These are phyloP conservation scores for Cheilosia urbana DNA, from an alignment of 2,888 invertebrate species.

Conservation along the genomic window DNA sequence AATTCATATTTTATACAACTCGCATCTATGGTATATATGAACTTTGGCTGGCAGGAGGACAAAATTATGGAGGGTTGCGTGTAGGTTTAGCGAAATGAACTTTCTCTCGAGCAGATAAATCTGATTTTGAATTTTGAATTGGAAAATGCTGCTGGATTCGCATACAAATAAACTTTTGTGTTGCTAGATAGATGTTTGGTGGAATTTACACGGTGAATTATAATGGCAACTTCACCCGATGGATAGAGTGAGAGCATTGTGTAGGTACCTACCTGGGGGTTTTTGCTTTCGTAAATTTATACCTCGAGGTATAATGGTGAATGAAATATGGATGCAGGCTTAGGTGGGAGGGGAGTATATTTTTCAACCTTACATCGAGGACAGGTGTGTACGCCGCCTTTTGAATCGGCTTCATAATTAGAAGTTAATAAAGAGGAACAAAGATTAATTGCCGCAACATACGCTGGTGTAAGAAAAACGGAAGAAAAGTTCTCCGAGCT, in stretches of 20 bases:
- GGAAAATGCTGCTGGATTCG: slow-evolving; percentile 44
- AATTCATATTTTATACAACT: slow-evolving; percentile 68
- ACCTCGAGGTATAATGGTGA: background rate
- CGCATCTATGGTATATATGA: slow-evolving; percentile 21
- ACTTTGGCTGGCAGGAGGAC: slow-evolving; percentile 44
- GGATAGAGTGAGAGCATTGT: background rate
- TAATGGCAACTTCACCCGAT: background rate
- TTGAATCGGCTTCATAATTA: slow-evolving; percentile 64
- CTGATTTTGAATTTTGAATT: slow-evolving; percentile 67
- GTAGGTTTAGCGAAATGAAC: slow-evolving; percentile 54
- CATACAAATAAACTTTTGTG: slow-evolving; percentile 47
- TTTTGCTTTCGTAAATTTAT: slow-evolving; percentile 7
- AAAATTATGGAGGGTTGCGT: slow-evolving; percentile 39
- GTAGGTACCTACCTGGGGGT: background rate
- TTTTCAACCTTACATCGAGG: slow-evolving; percentile 15
- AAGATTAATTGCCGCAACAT: slow-evolving; percentile 68
- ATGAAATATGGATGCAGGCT: background rate
- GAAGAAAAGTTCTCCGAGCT: slow-evolving; percentile 15
- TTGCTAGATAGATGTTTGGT: slow-evolving; percentile 46
- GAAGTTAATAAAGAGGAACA: slow-evolving; percentile 70
- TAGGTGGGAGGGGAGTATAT: no score
- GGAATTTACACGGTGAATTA: slow-evolving; percentile 53
- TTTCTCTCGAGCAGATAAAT: slow-evolving; percentile 57
- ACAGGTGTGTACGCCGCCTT: slow-evolving; percentile 46
- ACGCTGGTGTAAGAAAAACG: slow-evolving; percentile 54